Evolutionary conservation across 2,888 invertebrate genomes (phyloP), one percentile per base, ranked within the genome.

Genomic region (Hirtodrosophila trivittata): DNA sequence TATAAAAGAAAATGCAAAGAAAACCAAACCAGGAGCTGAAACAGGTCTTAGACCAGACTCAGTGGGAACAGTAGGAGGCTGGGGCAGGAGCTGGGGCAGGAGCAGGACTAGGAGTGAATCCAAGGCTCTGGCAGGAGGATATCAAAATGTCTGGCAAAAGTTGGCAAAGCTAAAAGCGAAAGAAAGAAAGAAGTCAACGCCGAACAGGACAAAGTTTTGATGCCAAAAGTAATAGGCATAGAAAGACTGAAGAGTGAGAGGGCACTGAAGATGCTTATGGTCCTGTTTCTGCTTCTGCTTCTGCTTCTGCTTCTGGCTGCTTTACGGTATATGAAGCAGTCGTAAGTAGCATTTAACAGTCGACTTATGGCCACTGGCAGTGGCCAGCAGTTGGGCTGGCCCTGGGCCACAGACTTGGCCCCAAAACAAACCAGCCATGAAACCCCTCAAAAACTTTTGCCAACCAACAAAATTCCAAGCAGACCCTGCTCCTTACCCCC

Each of bases 201-300:
- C 59, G 68, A 68, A 67, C 71, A 81, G 78, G 85, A 83, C 85
- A 83, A 83, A 83, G 82, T 83, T 83, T 85, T 75, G 3, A 63
- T 76, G 85, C 75, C 82, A 71, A 84, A 82, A 82, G 82, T 85
- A 82, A 82, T 82, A 82, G 85, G 85, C 85, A 84, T 70, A 81
- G 75, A 50, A 49, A 33, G 41, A 16, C 28, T 35, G 10, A 13
- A 45, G 13, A 26, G 37, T 13, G 28, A 25, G 33, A 1, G 28
- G 14, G 26, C 38, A 28, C 7, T 8, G 12, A 35, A 56, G 56
- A 49, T 50, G 33, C 33, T 21, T 10, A 14, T 32, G 28, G 38
- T 32, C 3, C 32, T 32, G 32, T 10, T 21, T 21, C 18, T 21
- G 18, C 18, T 21, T 21, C 18, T 21, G 2, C 18, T 21, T n/a